Base-by-base conservation (phyloP, 1,140 invertebrate genomes). In the Panagrolaimus sp. region DNA sequence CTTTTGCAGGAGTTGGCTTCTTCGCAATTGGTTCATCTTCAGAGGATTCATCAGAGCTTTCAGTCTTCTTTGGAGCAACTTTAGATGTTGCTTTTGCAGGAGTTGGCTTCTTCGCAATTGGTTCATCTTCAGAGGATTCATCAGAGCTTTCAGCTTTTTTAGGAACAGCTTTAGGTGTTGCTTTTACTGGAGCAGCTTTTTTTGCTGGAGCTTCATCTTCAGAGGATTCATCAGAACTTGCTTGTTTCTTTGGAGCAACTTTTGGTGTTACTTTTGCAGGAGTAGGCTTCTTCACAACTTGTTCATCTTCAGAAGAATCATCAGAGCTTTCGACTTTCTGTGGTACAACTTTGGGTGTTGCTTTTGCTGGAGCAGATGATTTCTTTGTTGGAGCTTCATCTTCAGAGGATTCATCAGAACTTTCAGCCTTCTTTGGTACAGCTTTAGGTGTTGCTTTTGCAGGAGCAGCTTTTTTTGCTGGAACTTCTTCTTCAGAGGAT, bases 311-410 rank as follows among this genome's bases (percentile, higher is more conserved):
- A 52, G 52, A 58, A 1, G 21, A 26, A 12, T 58, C 52, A 21
- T 21, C 21, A 21, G 14, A n/a, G 14, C 21, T 26, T 12, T n/a
- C 52, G 17, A n/a, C 52, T 28, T 58, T 43, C 38, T 64, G 26
- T 7, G 63, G 21, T 10, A 38, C 7, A 38, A 2, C 32, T 2
- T 43, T 28, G 0, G 63, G 62, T n/a, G 38, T 24, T 7, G 32
- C 21, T 26, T 63, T 63, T 15, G 32, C 62, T 7, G 62, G 63
- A 43, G 63, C 17, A 64, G 63, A 15, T 1, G 62, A 9, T 17
- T 32, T 64, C 65, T 48, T 67, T 10, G 9, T 21, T 28, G 58
- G 55, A 5, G 43, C 67, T 10, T 65, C 67, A 17, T 69, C 67
- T 26, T 28, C 24, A 21, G 28, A 64, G 14, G 52, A 58, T 1